Base-by-base conservation (phyloP, 2,888 invertebrate genomes). In the Ypsolopha sequella region DNA sequence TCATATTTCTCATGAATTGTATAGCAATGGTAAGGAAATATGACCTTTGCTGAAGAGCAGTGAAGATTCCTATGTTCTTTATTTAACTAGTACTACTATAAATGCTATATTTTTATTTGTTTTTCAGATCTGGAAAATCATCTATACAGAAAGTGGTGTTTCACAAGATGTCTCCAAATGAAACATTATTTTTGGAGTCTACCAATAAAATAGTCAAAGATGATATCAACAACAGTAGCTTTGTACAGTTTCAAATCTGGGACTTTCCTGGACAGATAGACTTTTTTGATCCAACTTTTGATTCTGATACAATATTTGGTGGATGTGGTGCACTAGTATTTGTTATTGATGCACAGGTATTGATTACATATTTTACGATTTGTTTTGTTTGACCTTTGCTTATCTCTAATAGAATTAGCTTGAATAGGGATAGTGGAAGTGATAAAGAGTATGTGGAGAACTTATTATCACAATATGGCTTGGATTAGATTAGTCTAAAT, bases 101-200 rank as follows among this genome's bases (percentile, higher is more conserved):
- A 24, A 24, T 24, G 24, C 24, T 24, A 4, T 24, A 4, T 24
- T 24, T 24, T 2, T 24, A 13, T 13, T 14, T 1, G 8, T 14
- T 36, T 90, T 90, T 58, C 70, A 95, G 99, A 75, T 98, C 98
- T 67, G 99, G 99, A 48, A 99, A 99, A 80, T 98, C 99, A 50
- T 99, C 99, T 0, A 99, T 99, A 68, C 97, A 98, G 74, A 99
- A 99, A 89, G 99, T 99, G 6, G 99, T 99, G n/a, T 99, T 99
- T 76, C 99, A 99, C 78, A 99, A 99, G 88, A 99, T 99, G 97
- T 98, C 99, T 2, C 99, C 99, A 1, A 99, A 99, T 85, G 99
- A 99, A 86, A 99, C 99, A 0, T 87, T 99, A 51, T 99, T 99
- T 74, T 87, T 99, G 58, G 99, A 99, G 78, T 98, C 98, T 58